Evolutionary conservation across 2,888 invertebrate species (phyloP).

Genomic region (Operophtera brumata): DNA sequence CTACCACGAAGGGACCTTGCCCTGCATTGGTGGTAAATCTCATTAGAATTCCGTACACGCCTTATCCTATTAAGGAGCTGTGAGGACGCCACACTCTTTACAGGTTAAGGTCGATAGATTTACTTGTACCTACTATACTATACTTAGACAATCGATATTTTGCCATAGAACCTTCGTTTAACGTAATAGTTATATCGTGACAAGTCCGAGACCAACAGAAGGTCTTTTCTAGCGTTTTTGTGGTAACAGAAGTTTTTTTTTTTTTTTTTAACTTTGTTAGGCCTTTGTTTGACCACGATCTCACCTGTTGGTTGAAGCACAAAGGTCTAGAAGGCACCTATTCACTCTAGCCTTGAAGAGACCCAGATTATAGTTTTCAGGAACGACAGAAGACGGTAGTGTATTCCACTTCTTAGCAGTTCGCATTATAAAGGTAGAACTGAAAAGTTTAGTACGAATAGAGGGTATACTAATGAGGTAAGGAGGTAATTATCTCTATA

Average conservation of each 20-base stretch:
- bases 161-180: constrained; percentile 19
- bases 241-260: constrained; percentile 1
- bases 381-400: no score
- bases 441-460: no score
- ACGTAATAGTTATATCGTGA: constrained; percentile 11
- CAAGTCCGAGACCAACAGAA: constrained; percentile 4
- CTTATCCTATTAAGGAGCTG: constrained; percentile 46
- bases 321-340: no score
- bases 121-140: constrained; percentile 28
- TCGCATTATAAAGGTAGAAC: no score
- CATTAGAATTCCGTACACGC: constrained; percentile 47
- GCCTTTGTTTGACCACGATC: no score
- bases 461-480: no score
- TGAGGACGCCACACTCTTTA: constrained; percentile 46
- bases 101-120: constrained; percentile 53
- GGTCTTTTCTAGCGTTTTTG: constrained; percentile 1
- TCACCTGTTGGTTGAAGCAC: no score
- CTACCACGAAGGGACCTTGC: constrained; percentile 41
- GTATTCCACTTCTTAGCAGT: no score
- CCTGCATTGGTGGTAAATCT: constrained; percentile 47
- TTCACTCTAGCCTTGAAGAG: no score
- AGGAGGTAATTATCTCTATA: no score
- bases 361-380: no score
- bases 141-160: constrained; percentile 26
- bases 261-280: no score